Conservation (phyloP, 2,888 invertebrate species). For the Hirtodrosophila cameraria region DNA sequence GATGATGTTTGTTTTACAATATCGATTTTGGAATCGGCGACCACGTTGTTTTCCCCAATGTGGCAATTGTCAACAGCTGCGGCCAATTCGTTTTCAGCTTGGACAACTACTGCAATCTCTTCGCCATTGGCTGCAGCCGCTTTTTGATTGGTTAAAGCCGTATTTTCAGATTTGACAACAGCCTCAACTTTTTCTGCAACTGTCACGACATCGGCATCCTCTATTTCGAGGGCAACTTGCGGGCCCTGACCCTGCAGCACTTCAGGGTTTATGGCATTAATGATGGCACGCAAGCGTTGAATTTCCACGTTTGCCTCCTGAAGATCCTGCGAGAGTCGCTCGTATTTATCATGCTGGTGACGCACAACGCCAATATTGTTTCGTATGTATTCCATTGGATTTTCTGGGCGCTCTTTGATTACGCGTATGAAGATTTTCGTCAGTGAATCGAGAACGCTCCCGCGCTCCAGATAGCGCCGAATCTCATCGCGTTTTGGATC, state of each 20-base stretch:
- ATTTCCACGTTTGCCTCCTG: slow-evolving; percentile 78
- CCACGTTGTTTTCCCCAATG: slow-evolving; percentile 46
- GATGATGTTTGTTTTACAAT: slow-evolving; percentile 38
- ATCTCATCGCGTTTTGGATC: slow-evolving; percentile 84
- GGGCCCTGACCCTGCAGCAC: slow-evolving; percentile 45
- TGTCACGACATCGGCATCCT: slow-evolving; percentile 24
- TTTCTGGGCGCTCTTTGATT: slow-evolving; percentile 80
- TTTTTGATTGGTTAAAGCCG: slow-evolving; percentile 1
- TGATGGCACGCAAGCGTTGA: slow-evolving; percentile 70
- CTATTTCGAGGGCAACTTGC: slow-evolving; percentile 4
- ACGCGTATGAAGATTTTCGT: slow-evolving; percentile 83
- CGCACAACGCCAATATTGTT: slow-evolving; percentile 80
- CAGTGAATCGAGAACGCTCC: slow-evolving; percentile 82
- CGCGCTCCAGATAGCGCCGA: slow-evolving; percentile 83
- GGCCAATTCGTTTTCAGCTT: slow-evolving; percentile 26
- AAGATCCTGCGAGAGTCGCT: slow-evolving; percentile 76
- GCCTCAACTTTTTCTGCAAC: slow-evolving; percentile 12
- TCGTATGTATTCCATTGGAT: slow-evolving; percentile 82
- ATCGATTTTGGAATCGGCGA: slow-evolving; percentile 14
- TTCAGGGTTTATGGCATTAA: slow-evolving; percentile 71
- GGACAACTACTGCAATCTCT: neutral
- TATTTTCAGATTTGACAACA: neutral
- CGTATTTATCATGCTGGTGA: slow-evolving; percentile 78
- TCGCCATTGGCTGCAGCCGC: slow-evolving; percentile 6
- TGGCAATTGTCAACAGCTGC: slow-evolving; percentile 35